These are phyloP conservation scores for Drosophila acutilabella DNA, from an alignment of 2,888 invertebrate genomes.

Conservation along the genomic window DNA sequence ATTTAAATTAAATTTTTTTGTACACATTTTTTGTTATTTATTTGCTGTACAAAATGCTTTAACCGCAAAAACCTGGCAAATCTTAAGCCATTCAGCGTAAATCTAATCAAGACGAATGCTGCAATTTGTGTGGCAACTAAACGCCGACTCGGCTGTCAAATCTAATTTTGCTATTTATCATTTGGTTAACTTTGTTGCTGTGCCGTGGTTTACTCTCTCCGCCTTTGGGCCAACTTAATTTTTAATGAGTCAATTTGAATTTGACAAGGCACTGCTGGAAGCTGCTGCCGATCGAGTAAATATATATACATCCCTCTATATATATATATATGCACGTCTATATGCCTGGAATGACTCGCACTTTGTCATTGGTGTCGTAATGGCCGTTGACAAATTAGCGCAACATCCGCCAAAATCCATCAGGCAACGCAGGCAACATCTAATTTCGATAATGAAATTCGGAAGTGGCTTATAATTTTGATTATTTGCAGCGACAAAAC, in stretches of 20 bases:
- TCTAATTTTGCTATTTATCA: constrained; percentile 81
- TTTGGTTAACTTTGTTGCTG: constrained; percentile 70
- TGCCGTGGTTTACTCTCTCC: constrained; percentile 34
- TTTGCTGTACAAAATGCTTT: constrained; percentile 16
- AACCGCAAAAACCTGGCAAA: constrained; percentile 34
- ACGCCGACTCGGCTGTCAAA: constrained; percentile 67
- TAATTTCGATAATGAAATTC: constrained; percentile 80
- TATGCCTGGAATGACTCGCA: constrained; percentile 65
- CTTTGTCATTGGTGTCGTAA: constrained; percentile 63
- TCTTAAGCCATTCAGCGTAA: constrained; percentile 56
- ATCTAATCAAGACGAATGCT: constrained; percentile 79
- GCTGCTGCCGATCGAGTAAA: not conserved
- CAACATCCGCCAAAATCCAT: constrained; percentile 73
- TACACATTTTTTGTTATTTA: not conserved
- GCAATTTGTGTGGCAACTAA: constrained; percentile 66
- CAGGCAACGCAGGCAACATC: constrained; percentile 60
- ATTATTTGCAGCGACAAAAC: constrained; percentile 64
- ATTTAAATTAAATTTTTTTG: constrained; percentile 1
- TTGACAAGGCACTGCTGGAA: constrained; percentile 62
- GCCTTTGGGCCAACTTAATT: constrained; percentile 70
- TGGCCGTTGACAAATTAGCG: constrained; percentile 77
- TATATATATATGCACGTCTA: not conserved
- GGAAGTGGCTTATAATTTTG: constrained; percentile 78
- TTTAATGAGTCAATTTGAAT: constrained; percentile 81
- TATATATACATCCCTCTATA: not conserved